Evolutionary conservation across 2,797 vertebrate species (phyloP), one percentile per base, ranked within the genome.

Genomic region (Hyperoplus lanceolatus): DNA sequence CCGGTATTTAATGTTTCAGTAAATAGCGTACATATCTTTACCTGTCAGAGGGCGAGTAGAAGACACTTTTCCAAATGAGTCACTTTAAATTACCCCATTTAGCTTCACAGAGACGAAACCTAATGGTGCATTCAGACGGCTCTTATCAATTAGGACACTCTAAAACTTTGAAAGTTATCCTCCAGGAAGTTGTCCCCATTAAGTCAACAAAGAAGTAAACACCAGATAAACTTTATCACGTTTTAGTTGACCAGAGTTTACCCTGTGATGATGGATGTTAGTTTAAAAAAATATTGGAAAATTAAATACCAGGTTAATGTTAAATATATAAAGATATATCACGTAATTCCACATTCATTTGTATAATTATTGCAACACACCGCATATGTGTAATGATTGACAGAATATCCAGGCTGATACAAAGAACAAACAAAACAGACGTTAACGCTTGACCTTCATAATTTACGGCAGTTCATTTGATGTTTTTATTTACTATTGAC

Each of bases 361-460:
- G 16, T 21, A 5, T 48, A 38, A n/a, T n/a, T 46, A 62, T 38
- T 54, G 38, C 43, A 61, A 8, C 13, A 62, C 29, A 29, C 29
- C 2, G 4, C n/a, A 21, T 59, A 13, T 13, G 10, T 53, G 36
- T 77, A 73, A 81, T 79, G 13, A 79, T 81, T 79, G 73, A 83
- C 66, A 50, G n/a, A 50, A 59, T 53, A 51, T 63, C 56, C 43
- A 53, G 13, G 10, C 51, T 48, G 78, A 74, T 84, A 48, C 13
- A 69, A 69, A 49, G 54, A 75, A 38, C 70, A 78, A 83, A 80
- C 11, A 54, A 18, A 38, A 29, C 29, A 29, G 45, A 48, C 21
- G 68, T 45, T 63, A 38, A 38, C 2, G 8, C 11, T 53, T 57
- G 15, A 54, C 38, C 5, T 63, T 59, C 12, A 65, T 54, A 16